Evolutionary conservation across 2,113 vertebrate genomes (phyloP), one percentile per base, ranked within the genome.

Genomic region (Mesocricetus auratus): DNA sequence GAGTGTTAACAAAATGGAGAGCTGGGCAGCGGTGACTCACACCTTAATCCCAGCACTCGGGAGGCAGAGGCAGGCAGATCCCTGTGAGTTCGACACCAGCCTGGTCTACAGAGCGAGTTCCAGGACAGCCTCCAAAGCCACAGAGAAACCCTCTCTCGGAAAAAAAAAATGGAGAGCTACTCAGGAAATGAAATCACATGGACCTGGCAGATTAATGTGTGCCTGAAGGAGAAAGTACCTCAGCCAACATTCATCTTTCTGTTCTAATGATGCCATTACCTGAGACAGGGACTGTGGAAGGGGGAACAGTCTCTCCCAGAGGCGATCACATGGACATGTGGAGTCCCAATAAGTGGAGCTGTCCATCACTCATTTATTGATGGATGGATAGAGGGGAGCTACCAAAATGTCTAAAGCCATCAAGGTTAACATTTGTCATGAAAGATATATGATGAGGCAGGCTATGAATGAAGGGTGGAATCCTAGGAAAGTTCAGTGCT

Each of bases 401-500:
- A 71, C 60, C 19, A 73, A 64, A 42, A n/a, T 56, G 31, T 86
- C 39, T 86, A 47, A 94, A 94, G 47, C 73, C 56, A 62, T 73
- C 13, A 58, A 16, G 5, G 13, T 66, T 90, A 36, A 31, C 11
- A n/a, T 94, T 60, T 91, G 10, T 26, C 68, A 62, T 26, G 83
- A 87, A 75, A 89, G 86, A 89, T 11, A 29, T 22, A 26, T 86
- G 24, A 22, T 73, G 53, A 90, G 50, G 45, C 56, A 89, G 75
- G 12, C 47, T 94, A 60, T 68, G 66, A 90, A 81, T 50, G 73
- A 74, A 94, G 73, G 17, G 33, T 39, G 86, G 75, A 73, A 58
- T 87, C 71, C n/a, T 89, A 93, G 82, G 82, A 71, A 91, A 89
- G 16, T 56, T 36, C 42, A 74, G 47, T 82, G 82, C 81, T 82